Percentiles rank a stretch among this genome's conserved stretches.
These are phyloP conservation scores for Lasiurus cinereus DNA, from an alignment of 2,113 vertebrate genomes.

Conservation along the genomic window DNA sequence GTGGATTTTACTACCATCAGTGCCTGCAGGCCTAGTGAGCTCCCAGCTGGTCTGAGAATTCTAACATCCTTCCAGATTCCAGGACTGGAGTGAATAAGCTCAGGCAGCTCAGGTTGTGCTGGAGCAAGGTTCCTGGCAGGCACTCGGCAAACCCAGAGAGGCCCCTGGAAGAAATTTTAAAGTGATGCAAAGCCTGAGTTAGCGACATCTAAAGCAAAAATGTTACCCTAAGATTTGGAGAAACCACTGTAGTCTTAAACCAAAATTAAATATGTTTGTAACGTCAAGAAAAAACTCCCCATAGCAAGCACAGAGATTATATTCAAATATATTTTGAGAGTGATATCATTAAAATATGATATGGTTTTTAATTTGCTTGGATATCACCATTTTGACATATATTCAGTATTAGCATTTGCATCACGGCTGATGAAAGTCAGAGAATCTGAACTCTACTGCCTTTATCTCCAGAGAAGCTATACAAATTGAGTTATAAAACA, in stretches of 20 bases:
- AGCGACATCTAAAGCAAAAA: not conserved
- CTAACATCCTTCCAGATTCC: not conserved
- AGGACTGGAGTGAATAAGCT: not conserved
- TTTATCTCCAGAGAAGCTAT: constrained; percentile 30
- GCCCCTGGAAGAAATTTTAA: not conserved
- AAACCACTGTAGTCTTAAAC: not conserved
- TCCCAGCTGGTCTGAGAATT: not conserved
- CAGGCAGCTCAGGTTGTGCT: not conserved
- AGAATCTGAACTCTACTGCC: constrained; percentile 27
- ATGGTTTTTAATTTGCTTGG: constrained; percentile 37
- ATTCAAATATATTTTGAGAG: constrained; percentile 62
- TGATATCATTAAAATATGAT: constrained; percentile 43
- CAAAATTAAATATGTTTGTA: constrained; percentile 23
- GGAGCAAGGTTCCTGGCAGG: not conserved
- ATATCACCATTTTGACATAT: constrained; percentile 35
- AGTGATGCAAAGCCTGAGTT: not conserved
- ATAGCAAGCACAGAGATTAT: not conserved
- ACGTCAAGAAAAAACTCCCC: not conserved
- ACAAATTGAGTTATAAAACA: constrained; percentile 69
- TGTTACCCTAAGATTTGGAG: not conserved
- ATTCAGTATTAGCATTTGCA: constrained; percentile 21
- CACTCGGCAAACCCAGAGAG: not conserved
- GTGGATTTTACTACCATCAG: not conserved
- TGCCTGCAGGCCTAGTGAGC: not conserved
- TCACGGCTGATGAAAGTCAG: constrained; percentile 32